Evolutionary conservation across 2,797 vertebrate species (phyloP), one percentile per base, ranked within the genome.

Genomic region (Apogon talboti): DNA sequence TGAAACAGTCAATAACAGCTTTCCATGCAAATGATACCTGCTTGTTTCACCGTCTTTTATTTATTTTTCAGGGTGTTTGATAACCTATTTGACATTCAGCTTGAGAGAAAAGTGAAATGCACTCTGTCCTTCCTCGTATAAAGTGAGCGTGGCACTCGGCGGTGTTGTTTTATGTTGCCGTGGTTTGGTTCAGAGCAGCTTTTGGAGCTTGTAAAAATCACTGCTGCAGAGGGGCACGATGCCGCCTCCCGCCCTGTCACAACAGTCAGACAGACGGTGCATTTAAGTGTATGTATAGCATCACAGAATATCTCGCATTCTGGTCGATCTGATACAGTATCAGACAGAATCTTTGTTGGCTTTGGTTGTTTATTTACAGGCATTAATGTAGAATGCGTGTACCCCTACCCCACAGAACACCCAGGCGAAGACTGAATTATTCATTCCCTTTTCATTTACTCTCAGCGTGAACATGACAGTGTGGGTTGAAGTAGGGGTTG

Each of bases 381-480:
- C 63, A 82, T 68, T 50, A 66, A 76, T 57, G 46, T 72, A 65
- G 67, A 45, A 49, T 66, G 44, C 50, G 35, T 58, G n/a, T 67
- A 62, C 62, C 53, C 10, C 14, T 41, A 42, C 50, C 46, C 57
- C 21, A 56, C 18, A 52, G 43, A 82, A 55, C 45, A 69, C 42
- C 56, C 65, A 45, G 43, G 41, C 65, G 48, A 54, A 66, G 55
- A 54, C 71, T 91, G 82, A 89, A 90, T 91, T 82, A 89, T 90
- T 91, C 76, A 90, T 87, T 60, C 57, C 67, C 62, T 83, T 83
- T 84, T 90, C 64, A 76, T 76, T 85, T 87, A 81, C 69, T 78
- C 75, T 38, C 66, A 66, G 66, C 61, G 30, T 71, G 84, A 79
- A 78, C 59, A 71, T 66, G 75, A 78, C 79, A 74, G 76, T 69